Conservation (phyloP, 2,888 invertebrate species). For the Phragmatobia fuliginosa region DNA sequence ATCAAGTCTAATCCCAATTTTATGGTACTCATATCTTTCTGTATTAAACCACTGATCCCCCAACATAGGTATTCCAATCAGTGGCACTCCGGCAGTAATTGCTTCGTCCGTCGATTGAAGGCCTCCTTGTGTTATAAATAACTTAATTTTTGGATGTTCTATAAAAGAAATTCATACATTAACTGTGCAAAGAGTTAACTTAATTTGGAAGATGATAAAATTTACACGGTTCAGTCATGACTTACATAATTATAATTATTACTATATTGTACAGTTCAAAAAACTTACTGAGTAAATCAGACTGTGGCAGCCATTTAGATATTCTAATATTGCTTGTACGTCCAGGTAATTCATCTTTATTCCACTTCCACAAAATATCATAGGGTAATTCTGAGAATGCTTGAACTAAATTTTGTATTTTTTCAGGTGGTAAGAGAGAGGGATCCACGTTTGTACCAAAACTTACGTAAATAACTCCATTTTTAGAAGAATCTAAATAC, state of each 20-base stretch:
- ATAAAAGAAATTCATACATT: too few relatives aligned
- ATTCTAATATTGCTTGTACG: slow-evolving; percentile 41
- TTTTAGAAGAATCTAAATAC: slow-evolving; percentile 64
- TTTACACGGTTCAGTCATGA: too few relatives aligned
- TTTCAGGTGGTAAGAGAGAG: slow-evolving; percentile 42
- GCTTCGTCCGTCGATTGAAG: slow-evolving; percentile 75
- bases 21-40: slow-evolving; percentile 46
- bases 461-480: slow-evolving; percentile 68
- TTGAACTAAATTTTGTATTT: slow-evolving; percentile 41
- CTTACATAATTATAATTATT: too few relatives aligned
- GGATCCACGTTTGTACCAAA: slow-evolving; percentile 63
- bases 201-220: too few relatives aligned
- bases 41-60: slow-evolving; percentile 71
- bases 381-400: slow-evolving; percentile 52
- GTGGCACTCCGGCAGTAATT: slow-evolving; percentile 56
- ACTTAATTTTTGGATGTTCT: slow-evolving; percentile 74
- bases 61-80: slow-evolving; percentile 70
- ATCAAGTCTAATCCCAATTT: slow-evolving; percentile 30
- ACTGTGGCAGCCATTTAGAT: slow-evolving; percentile 60
- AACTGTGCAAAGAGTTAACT: too few relatives aligned
- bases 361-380: slow-evolving; percentile 60
- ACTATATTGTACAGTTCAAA: neutral
- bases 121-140: slow-evolving; percentile 78
- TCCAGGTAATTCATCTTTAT: slow-evolving; percentile 49
- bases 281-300: slow-evolving; percentile 37